A percentile compares a stretch with the other conserved stretches of the same genome.
These are phyloP conservation scores for Chaenocephalus aceratus DNA, from an alignment of 2,113 vertebrate genomes.

Conservation along the genomic window DNA sequence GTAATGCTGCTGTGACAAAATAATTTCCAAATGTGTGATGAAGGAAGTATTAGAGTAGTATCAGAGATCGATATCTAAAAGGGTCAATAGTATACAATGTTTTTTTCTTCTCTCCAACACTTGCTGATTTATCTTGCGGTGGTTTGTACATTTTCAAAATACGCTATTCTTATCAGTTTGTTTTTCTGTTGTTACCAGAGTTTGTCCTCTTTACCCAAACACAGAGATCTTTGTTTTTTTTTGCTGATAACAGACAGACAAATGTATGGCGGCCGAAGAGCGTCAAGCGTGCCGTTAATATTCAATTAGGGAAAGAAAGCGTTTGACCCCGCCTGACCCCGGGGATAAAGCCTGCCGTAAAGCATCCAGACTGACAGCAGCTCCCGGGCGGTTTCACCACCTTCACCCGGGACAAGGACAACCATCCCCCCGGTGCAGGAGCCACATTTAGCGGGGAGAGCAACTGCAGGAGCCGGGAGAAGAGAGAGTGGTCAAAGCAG, in stretches of 20 bases:
- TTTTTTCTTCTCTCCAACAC: background rate
- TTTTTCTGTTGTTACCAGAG: background rate
- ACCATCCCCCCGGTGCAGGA: background rate
- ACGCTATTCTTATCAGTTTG: too few species aligned
- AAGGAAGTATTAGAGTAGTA: too few species aligned
- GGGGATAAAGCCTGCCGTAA: background rate
- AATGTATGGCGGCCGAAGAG: background rate
- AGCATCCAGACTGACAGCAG: slow-evolving; percentile 29
- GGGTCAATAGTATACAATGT: too few species aligned
- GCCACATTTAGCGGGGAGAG: background rate
- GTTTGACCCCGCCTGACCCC: slow-evolving; percentile 51
- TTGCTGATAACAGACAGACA: background rate
- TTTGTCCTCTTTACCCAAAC: background rate
- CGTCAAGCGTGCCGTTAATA: slow-evolving; percentile 31
- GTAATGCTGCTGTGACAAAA: too few species aligned
- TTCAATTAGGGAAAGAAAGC: slow-evolving; percentile 45
- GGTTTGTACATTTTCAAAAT: background rate
- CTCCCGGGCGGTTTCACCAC: slow-evolving; percentile 12
- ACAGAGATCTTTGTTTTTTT: background rate
- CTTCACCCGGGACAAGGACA: background rate
- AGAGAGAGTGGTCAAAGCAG: background rate
- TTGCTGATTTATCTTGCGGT: background rate
- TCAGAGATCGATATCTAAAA: too few species aligned
- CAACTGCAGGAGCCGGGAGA: background rate
- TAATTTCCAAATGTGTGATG: too few species aligned